Base-by-base conservation (phyloP, 2,888 invertebrate species). In the Myopa testacea region DNA sequence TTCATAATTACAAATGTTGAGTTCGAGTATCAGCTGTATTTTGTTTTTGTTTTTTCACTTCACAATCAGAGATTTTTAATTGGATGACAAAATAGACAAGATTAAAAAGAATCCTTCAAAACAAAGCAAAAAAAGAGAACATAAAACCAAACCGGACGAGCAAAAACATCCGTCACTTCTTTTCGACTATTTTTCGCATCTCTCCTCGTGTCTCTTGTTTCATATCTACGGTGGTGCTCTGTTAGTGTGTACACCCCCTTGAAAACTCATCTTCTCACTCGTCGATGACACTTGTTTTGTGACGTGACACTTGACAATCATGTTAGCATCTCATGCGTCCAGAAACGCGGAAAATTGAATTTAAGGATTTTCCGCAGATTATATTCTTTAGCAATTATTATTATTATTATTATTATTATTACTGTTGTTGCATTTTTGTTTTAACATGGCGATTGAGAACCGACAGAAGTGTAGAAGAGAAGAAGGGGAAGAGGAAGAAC, bases 261-360 rank as follows among this genome's bases (percentile, higher is more conserved):
- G 7, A 8, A 6, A 6, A 10, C 10, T 45, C 45, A 7, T 40
- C 37, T 58, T 55, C 34, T 26, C 34, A 19, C 7, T 26, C 26
- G 40, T 38, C 67, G 52, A n/a, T 72, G 58, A 52, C 65, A 77
- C 77, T 72, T 77, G 72, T 75, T 52, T 75, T 67, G 68, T 72
- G 72, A 55, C 65, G 68, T 72, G 72, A 55, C 65, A 77, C 80
- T 79, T 79, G 80, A 80, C 79, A 83, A 85, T 84, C 83, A 81
- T 81, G 83, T 84, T 84, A 84, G 82, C 82, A 81, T 77, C 80
- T 79, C 78, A 78, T 78, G 79, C 79, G 80, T 85, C 84, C 89
- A 89, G 80, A 85, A 86, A 82, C 85, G 89, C 88, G 89, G 88
- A 89, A 88, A 89, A 89, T 89, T 89, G 87, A 89, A 88, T 88